phyloP scores from a whole-genome alignment of 2,113 vertebrate species.

The Orientallactaga bullata region DNA sequence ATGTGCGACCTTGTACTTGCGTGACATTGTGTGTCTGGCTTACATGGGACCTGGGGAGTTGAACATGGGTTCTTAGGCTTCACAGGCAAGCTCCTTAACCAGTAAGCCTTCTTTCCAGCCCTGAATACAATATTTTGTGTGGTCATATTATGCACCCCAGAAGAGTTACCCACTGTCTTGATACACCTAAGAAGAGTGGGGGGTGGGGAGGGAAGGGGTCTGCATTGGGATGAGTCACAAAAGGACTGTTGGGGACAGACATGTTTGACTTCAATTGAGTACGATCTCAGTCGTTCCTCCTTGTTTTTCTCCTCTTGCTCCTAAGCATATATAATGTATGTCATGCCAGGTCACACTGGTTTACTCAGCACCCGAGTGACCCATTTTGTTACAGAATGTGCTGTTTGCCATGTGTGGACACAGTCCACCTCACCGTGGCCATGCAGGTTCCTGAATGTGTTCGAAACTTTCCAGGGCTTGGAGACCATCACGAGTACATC shows the following conservation, averaged over 20 bases:
- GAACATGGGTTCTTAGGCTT: no score
- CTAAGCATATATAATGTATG: no score
- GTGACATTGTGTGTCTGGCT: no score
- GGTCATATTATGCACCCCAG: no score
- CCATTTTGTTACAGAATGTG: neutral
- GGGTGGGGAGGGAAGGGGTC: accelerated
- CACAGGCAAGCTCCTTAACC: no score
- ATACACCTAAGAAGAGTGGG: neutral
- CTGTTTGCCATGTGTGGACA: neutral
- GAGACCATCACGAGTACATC: neutral
- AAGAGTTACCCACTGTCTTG: accelerated
- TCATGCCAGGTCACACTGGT: no score
- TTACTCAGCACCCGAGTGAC: neutral
- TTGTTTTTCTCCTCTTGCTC: neutral
- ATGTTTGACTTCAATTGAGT: neutral
- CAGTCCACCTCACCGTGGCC: neutral
- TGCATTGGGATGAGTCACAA: neutral
- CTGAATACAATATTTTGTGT: no score
- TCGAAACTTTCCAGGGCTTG: constrained; percentile 9
- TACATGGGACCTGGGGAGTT: no score
- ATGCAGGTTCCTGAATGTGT: accelerated
- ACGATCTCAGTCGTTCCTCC: neutral
- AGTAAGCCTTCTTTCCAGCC: no score
- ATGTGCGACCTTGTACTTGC: no score
- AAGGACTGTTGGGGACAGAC: neutral